These are phyloP conservation scores for Cyanoderma ruficeps DNA, from an alignment of 2,113 vertebrate species.

Conservation along the genomic window DNA sequence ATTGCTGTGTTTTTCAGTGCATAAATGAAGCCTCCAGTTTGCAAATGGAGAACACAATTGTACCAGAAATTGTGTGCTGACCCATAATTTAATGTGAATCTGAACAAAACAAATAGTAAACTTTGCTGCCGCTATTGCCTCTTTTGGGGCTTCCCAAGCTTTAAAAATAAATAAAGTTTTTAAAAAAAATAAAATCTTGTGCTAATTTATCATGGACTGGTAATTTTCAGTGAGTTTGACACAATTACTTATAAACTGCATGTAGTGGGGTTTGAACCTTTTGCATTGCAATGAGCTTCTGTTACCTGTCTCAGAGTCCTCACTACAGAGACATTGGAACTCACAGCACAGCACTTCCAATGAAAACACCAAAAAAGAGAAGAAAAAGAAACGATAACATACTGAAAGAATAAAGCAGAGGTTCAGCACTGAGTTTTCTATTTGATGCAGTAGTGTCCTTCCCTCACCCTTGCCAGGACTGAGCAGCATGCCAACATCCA, in stretches of 20 bases:
- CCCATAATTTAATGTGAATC: constrained; percentile 23
- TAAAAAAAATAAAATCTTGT: constrained; percentile 1
- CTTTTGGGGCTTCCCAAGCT: neutral
- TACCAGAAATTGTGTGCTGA: neutral
- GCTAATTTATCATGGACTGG: constrained; percentile 5
- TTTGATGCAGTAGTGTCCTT: neutral
- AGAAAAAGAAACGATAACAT: neutral
- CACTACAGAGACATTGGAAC: neutral
- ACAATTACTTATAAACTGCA: neutral
- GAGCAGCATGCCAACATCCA: neutral
- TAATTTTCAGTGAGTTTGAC: constrained; percentile 23
- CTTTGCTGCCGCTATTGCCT: constrained; percentile 8
- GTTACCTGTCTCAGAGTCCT: neutral
- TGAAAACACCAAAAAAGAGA: neutral
- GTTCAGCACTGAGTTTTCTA: neutral
- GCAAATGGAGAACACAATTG: constrained; percentile 48
- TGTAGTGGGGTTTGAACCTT: neutral
- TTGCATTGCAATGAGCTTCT: neutral
- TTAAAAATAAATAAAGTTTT: neutral
- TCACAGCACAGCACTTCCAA: neutral
- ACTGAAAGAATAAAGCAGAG: neutral
- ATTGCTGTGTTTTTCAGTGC: constrained; percentile 38
- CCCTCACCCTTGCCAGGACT: neutral
- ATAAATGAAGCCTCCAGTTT: constrained; percentile 55
- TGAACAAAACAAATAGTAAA: neutral